Base-by-base conservation (phyloP, 2,888 invertebrate genomes). In the Drosophila prostipennis region DNA sequence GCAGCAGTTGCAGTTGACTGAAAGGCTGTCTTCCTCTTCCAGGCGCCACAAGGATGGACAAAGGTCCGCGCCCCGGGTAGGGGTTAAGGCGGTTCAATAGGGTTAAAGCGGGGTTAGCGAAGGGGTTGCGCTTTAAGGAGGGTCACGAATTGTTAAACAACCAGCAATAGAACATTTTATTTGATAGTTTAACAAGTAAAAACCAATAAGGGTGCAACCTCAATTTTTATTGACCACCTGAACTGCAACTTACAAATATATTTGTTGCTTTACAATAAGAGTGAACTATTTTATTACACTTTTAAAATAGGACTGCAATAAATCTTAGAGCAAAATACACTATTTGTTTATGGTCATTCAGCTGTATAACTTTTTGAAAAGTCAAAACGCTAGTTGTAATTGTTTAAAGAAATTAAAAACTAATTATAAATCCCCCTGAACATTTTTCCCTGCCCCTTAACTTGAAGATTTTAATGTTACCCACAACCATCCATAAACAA, bases 1-100 rank as follows among this genome's bases (percentile, higher is more conserved):
- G 83, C 88, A 79, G 75, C 76, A 82, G 83, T 77, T 79, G 86
- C 76, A 75, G 78, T 71, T 77, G 77, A 65, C 65, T 70, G 86
- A 70, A 72, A 70, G 49, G 52, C 61, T 63, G 55, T 53, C 57
- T 49, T 40, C 19, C 43, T 37, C 45, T 29, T 13, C 19, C 19
- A 32, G 64, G 37, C 68, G 64, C 68, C 69, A 65, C 43, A 55
- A 19, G 53, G 68, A 60, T 46, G 67, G 69, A 49, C 56, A 48
- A 36, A 39, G 5, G 34, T 6, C 16, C 19, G 29, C 11, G 14
- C 8, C 8, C 10, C 16, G 4, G 11, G 11, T 46, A 10, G 10
- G n/a, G 63, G n/a, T 16, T 46, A 32, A 46, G 32, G 16, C 11
- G 29, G 46, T 46, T 29, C 14, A 14, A 16, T 11, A 11, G 23